phyloP scores from a whole-genome alignment of 1,140 invertebrate genomes.

The Helicoverpa armigera region DNA sequence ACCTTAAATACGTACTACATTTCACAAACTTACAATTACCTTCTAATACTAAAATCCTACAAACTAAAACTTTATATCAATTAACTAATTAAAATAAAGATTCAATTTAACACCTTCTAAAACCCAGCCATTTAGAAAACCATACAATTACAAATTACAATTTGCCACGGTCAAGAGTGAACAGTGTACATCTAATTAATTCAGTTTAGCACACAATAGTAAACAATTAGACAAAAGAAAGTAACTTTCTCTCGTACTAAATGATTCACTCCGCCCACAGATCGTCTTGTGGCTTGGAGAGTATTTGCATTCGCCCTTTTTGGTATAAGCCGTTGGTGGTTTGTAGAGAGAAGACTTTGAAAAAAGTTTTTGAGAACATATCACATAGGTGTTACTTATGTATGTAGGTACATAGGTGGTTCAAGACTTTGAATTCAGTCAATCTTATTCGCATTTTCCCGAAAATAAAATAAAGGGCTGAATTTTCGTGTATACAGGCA shows the following conservation, averaged over 20 bases:
- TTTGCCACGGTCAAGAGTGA: background rate
- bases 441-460: too few relatives aligned
- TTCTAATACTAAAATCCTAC: too few relatives aligned
- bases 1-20: too few relatives aligned
- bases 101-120: too few relatives aligned
- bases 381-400: background rate
- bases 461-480: too few relatives aligned
- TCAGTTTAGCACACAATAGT: constrained; percentile 26
- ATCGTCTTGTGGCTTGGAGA: background rate
- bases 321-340: background rate
- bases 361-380: background rate
- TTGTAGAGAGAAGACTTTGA: background rate
- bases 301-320: background rate
- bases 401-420: too few relatives aligned
- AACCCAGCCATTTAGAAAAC: background rate
- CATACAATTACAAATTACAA: constrained; percentile 10
- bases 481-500: too few relatives aligned
- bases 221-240: constrained; percentile 41
- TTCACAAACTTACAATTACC: too few relatives aligned
- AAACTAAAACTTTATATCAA: too few relatives aligned
- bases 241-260: constrained; percentile 2
- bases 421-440: too few relatives aligned
- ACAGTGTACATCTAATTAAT: constrained; percentile 19
- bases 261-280: constrained; percentile 24
- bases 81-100: too few relatives aligned